Percentiles rank a stretch among this genome's conserved stretches.
These are phyloP conservation scores for Myanophis thanlyinensis DNA, from an alignment of 2,113 vertebrate genomes.

Conservation along the genomic window DNA sequence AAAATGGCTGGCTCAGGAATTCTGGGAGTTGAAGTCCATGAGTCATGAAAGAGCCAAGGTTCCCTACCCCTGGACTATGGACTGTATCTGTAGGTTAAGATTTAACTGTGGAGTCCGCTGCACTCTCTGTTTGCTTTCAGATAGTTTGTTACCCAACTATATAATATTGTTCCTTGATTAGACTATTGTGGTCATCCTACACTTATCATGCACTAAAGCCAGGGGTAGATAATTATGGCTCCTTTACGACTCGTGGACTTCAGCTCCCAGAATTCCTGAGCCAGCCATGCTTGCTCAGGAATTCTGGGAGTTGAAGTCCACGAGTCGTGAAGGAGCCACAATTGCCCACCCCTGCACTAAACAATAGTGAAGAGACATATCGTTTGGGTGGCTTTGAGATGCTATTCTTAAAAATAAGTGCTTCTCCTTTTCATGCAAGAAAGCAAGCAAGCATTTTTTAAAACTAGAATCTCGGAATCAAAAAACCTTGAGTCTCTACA, in stretches of 20 bases:
- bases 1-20: too few relatives aligned
- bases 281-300: too few relatives aligned
- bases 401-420: neutral
- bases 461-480: slow-evolving; percentile 33
- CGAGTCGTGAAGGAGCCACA: too few relatives aligned
- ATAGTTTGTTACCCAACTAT: neutral
- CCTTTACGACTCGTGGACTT: too few relatives aligned
- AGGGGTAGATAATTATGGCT: too few relatives aligned
- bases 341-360: too few relatives aligned
- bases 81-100: neutral
- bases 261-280: too few relatives aligned
- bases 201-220: slow-evolving; percentile 37
- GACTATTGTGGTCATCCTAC: neutral
- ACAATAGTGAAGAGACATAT: slow-evolving; percentile 39
- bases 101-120: neutral
- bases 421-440: neutral
- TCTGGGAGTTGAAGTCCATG: too few relatives aligned
- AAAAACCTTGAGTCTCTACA: slow-evolving; percentile 48
- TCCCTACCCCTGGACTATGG: too few relatives aligned
- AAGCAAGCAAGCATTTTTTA: neutral
- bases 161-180: neutral
- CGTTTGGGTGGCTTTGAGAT: slow-evolving; percentile 50
- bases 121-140: neutral
- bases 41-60: too few relatives aligned
- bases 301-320: too few relatives aligned